Evolutionary conservation across 1,140 invertebrate species (phyloP).

Genomic region (Solen grandis): DNA sequence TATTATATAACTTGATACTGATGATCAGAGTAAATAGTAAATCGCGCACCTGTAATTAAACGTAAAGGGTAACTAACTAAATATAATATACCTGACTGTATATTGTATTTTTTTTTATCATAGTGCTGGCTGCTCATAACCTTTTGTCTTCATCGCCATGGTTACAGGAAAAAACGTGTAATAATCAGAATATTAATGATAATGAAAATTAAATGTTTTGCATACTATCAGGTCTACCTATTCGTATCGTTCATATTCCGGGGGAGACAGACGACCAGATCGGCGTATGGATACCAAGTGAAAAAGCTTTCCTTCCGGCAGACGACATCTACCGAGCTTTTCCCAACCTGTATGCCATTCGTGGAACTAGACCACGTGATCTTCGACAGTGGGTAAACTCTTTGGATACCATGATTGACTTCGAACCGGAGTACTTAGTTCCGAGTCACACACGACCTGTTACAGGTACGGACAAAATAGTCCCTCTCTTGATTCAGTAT

Average conservation of each 20-base stretch:
- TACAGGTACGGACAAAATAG: slow-evolving; percentile 57
- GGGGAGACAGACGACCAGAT: slow-evolving; percentile 76
- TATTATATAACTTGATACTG: too few relatives aligned
- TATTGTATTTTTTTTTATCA: too few relatives aligned
- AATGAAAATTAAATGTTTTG: too few relatives aligned
- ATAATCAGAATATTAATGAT: too few relatives aligned
- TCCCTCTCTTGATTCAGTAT: slow-evolving; percentile 62
- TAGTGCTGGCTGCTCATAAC: too few relatives aligned
- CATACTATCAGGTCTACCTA: slow-evolving; percentile 52
- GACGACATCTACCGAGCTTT: slow-evolving; percentile 74
- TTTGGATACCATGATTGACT: slow-evolving; percentile 67
- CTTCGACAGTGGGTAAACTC: slow-evolving; percentile 69
- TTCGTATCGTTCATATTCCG: slow-evolving; percentile 72
- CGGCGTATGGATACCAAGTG: slow-evolving; percentile 70
- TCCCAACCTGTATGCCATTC: slow-evolving; percentile 76
- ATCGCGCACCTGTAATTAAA: too few relatives aligned
- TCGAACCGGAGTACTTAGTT: slow-evolving; percentile 66
- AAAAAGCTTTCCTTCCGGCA: slow-evolving; percentile 65
- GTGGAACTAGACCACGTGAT: slow-evolving; percentile 68
- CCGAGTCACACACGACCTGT: slow-evolving; percentile 73
- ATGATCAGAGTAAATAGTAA: too few relatives aligned
- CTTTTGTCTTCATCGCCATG: too few relatives aligned
- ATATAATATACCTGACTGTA: too few relatives aligned
- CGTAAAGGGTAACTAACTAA: too few relatives aligned
- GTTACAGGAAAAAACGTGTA: too few relatives aligned